These are phyloP conservation scores for Indri indri DNA, from an alignment of 2,113 vertebrate species.

Conservation along the genomic window DNA sequence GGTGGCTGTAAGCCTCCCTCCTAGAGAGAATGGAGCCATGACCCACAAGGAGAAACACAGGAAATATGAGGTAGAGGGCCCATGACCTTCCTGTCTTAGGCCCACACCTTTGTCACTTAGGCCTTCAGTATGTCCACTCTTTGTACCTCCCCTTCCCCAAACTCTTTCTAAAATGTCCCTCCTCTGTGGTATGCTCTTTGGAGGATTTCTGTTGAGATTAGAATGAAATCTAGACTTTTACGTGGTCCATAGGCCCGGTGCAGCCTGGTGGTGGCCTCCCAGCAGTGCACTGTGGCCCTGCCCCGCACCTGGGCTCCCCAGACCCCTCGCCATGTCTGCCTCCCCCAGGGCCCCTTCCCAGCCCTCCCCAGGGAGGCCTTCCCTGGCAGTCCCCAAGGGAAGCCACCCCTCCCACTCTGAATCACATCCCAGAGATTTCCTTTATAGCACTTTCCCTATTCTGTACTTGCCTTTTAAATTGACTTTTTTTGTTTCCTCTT, in stretches of 20 bases:
- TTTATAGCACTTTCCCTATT: not conserved
- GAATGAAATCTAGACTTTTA: not conserved
- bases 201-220: not conserved
- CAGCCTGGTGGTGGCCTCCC: too few species aligned
- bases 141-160: not conserved
- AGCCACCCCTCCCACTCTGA: not conserved
- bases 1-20: not conserved
- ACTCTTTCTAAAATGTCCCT: not conserved
- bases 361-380: not conserved
- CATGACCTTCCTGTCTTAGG: not conserved
- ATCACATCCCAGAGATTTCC: not conserved
- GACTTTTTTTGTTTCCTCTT: not conserved
- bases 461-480: not conserved
- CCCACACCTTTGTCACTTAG: not conserved
- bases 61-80: not conserved
- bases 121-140: not conserved
- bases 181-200: not conserved
- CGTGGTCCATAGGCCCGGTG: too few species aligned
- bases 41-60: not conserved
- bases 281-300: not conserved
- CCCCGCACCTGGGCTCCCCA: not conserved
- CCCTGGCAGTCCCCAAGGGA: not conserved
- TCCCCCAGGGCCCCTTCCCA: not conserved
- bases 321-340: too few species aligned
- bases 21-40: not conserved